Conservation (phyloP, 1,140 invertebrate genomes). For the Ylistrum balloti region DNA sequence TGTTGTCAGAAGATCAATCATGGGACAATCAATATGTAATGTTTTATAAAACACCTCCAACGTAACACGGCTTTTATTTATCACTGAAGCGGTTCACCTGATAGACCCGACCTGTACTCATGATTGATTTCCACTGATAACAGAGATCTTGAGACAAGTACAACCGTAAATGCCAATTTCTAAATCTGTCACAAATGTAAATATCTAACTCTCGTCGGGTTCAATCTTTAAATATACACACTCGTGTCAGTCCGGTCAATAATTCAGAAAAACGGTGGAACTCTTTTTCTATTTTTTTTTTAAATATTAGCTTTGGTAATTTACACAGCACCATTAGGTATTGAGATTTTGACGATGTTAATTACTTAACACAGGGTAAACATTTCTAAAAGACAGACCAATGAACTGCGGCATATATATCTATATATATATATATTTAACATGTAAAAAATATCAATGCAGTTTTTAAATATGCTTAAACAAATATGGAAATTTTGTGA, state of each 20-base stretch:
- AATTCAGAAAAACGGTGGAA: not conserved
- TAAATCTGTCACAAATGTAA: conserved; percentile 18
- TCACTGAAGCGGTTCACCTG: not conserved
- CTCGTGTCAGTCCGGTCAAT: not conserved
- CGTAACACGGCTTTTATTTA: not conserved
- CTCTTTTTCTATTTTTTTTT: not conserved
- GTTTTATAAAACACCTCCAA: conserved; percentile 24
- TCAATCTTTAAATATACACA: not conserved
- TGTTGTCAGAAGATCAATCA: conserved; percentile 4
- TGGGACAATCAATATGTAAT: not conserved
- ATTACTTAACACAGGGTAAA: not conserved
- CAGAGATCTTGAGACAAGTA: not conserved
- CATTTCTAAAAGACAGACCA: not conserved
- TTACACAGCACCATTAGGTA: not conserved
- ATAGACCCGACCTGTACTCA: not conserved
- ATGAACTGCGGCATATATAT: not conserved
- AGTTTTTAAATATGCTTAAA: too few relatives aligned
- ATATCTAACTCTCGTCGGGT: not conserved
- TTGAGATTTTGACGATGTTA: not conserved
- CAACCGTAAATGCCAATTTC: not conserved
- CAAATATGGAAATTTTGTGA: too few relatives aligned
- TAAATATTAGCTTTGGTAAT: conserved; percentile 12
- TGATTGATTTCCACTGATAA: conserved; percentile 19
- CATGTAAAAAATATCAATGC: too few relatives aligned
- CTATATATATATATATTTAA: too few relatives aligned